Percentiles rank a stretch among this genome's conserved stretches.
Conservation (phyloP, 2,113 vertebrate genomes). For the Chaenogobius annularis region DNA sequence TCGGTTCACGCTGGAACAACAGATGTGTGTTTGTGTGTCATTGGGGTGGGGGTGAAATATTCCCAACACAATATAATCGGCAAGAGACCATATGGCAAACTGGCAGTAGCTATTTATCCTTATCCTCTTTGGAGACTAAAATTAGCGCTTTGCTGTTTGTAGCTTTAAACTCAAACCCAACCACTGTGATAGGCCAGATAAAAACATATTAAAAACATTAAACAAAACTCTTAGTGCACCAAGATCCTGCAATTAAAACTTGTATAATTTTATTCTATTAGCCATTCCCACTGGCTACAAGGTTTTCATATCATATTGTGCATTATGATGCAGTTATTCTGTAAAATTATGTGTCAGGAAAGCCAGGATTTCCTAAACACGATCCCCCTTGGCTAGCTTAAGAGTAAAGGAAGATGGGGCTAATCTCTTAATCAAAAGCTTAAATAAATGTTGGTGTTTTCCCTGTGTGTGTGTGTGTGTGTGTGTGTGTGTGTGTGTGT, state of each 20-base stretch:
- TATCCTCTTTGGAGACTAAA: slow-evolving; percentile 99
- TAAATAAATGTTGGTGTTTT: slow-evolving; percentile 72
- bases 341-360: slow-evolving; percentile 56
- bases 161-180: slow-evolving; percentile 81
- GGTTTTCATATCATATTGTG: slow-evolving; percentile 19
- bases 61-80: slow-evolving; percentile 88
- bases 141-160: slow-evolving; percentile 92
- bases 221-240: slow-evolving; percentile 19
- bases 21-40: slow-evolving; percentile 24
- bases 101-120: slow-evolving; percentile 94
- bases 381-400: slow-evolving; percentile 62
- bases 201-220: slow-evolving; percentile 43
- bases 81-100: slow-evolving; percentile 92
- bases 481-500: slow-evolving; percentile 19
- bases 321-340: slow-evolving; percentile 37
- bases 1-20: slow-evolving; percentile 26
- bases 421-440: slow-evolving; percentile 84
- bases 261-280: background rate
- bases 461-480: slow-evolving; percentile 32
- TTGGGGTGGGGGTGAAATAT: slow-evolving; percentile 78
- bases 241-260: background rate
- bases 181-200: slow-evolving; percentile 80
- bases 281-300: slow-evolving; percentile 19
- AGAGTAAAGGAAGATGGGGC: slow-evolving; percentile 64
- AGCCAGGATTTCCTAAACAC: slow-evolving; percentile 72